Base-by-base conservation (phyloP, 2,888 invertebrate species). In the Linnaemya tessellans region DNA sequence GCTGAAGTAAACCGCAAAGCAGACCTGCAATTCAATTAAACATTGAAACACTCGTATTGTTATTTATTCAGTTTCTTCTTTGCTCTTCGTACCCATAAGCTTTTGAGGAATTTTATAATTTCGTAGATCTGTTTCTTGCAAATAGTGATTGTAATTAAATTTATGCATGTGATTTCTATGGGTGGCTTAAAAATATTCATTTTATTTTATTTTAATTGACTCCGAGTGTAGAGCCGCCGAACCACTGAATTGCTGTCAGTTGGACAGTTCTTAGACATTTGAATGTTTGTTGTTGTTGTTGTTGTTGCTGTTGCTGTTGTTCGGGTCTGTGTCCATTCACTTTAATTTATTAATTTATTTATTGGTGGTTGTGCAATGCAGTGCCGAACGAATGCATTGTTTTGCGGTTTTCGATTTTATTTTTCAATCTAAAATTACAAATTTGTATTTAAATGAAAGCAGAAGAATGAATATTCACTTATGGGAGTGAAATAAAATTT, bases 391-490 rank as follows among this genome's bases (percentile, higher is more conserved):
- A 62, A 62, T 22, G 54, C 30, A 25, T 78, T 22, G 38, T 38
- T 58, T 60, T 60, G 58, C 13, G 78, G 68, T 68, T 68, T 68
- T 68, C 20, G 20, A 35, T 68, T 78, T 38, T 49, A 25, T 68
- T 78, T 68, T 49, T 41, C 38, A 68, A 78, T 68, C 68, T 49
- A 51, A 51, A 38, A 49, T 78, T 68, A 22, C 30, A 49, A 18
- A 60, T 38, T 46, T 38, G 58, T 22, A 78, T 67, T 15, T 30
- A 49, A 78, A 68, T 60, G 49, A 41, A 78, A 68, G 13, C 38
- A 60, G 60, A 51, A 25, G 25, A 41, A 30, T 41, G 25, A n/a
- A 11, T 49, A 5, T 30, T 5, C 30, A 78, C 15, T 68, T 22
- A 49, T 46, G 38, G 22, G n/a, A 78, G 15, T 25, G 38, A 56